Evolutionary conservation across 2,797 vertebrate species (phyloP), one percentile per base, ranked within the genome.

Genomic region (Kryptopterus vitreolus): DNA sequence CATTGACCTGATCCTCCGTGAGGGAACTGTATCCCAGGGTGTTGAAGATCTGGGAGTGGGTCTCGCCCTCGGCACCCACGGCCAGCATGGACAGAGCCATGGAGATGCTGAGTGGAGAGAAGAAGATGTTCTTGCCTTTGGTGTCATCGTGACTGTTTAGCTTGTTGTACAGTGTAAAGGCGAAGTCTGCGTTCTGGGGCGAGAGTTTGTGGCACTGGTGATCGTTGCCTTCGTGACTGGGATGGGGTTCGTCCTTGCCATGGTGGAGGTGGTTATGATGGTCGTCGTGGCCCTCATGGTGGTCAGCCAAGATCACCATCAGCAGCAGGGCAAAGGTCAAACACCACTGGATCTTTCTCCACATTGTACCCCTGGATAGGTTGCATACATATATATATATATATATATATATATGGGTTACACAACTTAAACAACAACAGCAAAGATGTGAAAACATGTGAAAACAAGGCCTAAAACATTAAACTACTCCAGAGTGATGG

Each of bases 51-150:
- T 99, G 94, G 0, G 86, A 85, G 83, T 93, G 91, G n/a, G 96
- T 98, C 12, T 93, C 84, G 7, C 88, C 90, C 1, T 89, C 88
- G 59, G 98, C 94, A 0, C 97, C 97, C 10, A 94, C 81, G 1
- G 94, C 91, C 77, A 98, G 65, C 95, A 98, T 92, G 71, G 96
- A 91, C 82, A 98, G 92, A 62, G 94, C 94, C 0, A 90, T 89
- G 50, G 96, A 92, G 83, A 98, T 94, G 83, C 96, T 94, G 80
- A 96, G 24, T 0, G 97, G 96, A 0, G 96, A 98, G 78, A 92
- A 96, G 89, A 98, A 95, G 86, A 97, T 78, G 82, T 99, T 98
- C 72, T 90, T 85, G 16, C 78, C 90, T 87, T 87, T 79, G 18
- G 86, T 79, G 0, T 0, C 83, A 20, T 88, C 9, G 1, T 89